Evolutionary conservation across 2,888 invertebrate species (phyloP), one percentile per base, ranked within the genome.

Genomic region (Troides aeacus): DNA sequence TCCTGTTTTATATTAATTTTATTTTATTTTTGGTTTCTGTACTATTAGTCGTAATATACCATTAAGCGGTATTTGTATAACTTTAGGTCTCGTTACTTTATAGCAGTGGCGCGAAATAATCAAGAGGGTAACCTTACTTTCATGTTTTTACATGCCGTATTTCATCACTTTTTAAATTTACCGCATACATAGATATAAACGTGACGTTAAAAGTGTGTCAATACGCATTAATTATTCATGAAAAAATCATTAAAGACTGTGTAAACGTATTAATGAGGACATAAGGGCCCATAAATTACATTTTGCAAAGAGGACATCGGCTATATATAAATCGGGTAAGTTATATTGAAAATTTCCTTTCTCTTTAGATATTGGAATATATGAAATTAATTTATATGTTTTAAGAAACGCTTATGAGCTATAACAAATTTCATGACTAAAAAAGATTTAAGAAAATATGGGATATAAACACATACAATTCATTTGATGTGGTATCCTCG

Each of bases 51-150:
- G 39, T 39, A 39, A 39, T 39, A 50, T 17, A 50, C 17, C 5
- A 50, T 59, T 59, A 59, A 59, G 59, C 64, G 18, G 60, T 30
- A 42, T 69, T 69, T 69, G 60, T 56, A 57, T 69, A n/a, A 70
- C 39, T 66, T 57, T 50, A 50, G 62, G 21, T 50, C 65, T 69
- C 62, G 57, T 69, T 69, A 69, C 61, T 66, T 69, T 53, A 62
- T 53, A 62, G 62, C 69, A 66, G 53, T 58, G 66, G 63, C 69
- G 50, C 62, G 62, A 70, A 69, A 62, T 58, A 61, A 50, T 65
- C 57, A 65, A 65, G 62, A 57, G 65, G 17, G 12, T 56, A 42
- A 42, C 4, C 60, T 15, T 36, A n/a, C 18, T 57, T 57, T 57
- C 21, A 10, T 21, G 21, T 15, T 21, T 57, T 57, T 57, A 6